phyloP scores from a whole-genome alignment of 1,140 invertebrate genomes.

The Metopolophium dirhodum region DNA sequence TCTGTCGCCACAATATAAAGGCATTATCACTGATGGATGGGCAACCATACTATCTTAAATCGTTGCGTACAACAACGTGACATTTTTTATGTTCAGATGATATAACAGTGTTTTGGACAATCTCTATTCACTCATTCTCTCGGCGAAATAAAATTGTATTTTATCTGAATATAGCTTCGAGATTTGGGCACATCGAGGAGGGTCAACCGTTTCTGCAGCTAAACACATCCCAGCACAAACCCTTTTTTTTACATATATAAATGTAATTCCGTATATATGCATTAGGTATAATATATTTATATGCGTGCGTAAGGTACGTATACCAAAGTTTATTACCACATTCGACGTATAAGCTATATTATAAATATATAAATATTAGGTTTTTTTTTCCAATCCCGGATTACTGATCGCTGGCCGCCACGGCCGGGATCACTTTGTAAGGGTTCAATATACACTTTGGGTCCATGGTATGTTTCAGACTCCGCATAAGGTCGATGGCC shows the following conservation, averaged over 20 bases:
- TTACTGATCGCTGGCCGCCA: background rate
- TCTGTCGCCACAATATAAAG: too few species aligned
- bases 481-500: constrained; percentile 81
- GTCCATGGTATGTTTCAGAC: constrained; percentile 88
- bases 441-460: constrained; percentile 94
- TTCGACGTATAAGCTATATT: background rate
- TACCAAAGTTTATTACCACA: background rate
- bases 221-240: background rate
- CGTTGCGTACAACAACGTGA: background rate
- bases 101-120: background rate
- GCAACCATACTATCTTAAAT: too few species aligned
- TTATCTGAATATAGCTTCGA: background rate
- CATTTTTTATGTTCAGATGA: background rate
- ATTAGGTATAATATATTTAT: background rate
- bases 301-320: background rate
- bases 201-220: background rate
- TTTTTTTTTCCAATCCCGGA: background rate
- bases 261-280: background rate
- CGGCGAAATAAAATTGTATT: background rate
- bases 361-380: background rate
- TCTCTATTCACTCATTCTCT: background rate
- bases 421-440: constrained; percentile 77
- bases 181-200: background rate
- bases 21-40: too few species aligned
- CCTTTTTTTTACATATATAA: background rate